Conservation (phyloP, 2,113 vertebrate species). For the Carassius carassius region DNA sequence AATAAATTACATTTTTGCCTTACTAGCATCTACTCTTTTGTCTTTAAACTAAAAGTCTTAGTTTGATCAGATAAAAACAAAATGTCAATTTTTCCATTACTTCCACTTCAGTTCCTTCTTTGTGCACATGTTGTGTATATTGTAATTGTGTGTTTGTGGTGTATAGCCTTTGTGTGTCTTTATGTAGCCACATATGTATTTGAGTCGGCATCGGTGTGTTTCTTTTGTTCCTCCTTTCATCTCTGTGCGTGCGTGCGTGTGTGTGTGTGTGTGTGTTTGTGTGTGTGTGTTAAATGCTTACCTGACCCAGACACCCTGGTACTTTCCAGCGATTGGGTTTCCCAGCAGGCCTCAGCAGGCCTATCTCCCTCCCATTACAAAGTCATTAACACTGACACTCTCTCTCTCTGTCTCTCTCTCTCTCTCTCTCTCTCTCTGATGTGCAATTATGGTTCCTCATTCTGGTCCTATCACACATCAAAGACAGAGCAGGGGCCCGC, state of each 20-base stretch:
- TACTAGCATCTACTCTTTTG: too few species aligned
- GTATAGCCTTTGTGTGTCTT: background rate
- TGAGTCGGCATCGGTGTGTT: conserved; percentile 1
- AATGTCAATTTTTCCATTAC: background rate
- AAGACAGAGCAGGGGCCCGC: conserved; percentile 32
- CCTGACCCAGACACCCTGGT: conserved; percentile 63
- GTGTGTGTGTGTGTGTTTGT: conserved; percentile 13
- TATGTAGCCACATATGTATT: conserved; percentile 13
- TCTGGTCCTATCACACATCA: conserved; percentile 47
- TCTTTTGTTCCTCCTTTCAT: conserved; percentile 32
- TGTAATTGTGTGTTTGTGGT: background rate
- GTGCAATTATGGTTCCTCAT: conserved; percentile 42
- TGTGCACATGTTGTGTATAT: background rate
- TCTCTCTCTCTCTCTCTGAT: background rate
- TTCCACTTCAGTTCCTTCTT: background rate
- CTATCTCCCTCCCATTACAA: conserved; percentile 64
- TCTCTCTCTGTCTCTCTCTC: background rate
- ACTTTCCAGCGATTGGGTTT: conserved; percentile 75
- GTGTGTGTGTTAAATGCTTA: conserved; percentile 24
- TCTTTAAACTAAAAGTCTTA: too few species aligned
- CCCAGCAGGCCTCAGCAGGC: conserved; percentile 73
- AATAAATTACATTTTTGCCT: too few species aligned
- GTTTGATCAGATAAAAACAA: background rate
- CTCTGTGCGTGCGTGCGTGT: conserved; percentile 25
- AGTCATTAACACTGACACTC: conserved; percentile 63